Base-by-base conservation (phyloP, 1,140 invertebrate genomes). In the Steinernema feltiae region DNA sequence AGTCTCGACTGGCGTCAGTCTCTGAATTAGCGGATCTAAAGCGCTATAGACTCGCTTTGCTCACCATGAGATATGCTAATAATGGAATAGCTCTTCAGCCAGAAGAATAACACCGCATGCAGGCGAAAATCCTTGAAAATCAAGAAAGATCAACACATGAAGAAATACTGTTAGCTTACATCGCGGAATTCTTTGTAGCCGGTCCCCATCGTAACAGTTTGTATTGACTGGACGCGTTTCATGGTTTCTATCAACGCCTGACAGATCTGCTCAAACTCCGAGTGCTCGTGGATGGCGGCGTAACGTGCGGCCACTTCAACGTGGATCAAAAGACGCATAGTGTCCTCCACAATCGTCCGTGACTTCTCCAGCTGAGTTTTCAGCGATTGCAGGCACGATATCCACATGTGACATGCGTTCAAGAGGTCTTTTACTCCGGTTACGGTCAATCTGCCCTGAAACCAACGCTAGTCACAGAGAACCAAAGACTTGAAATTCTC, bases 311-410 rank as follows among this genome's bases (percentile, higher is more conserved):
- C 53, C 53, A 63, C 53, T 27, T 63, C 53, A 3, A 63, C 53
- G 53, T 63, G 53, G 24, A 63, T 63, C 53, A 63, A 21, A 63
- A 63, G 53, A 27, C 53, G 53, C 53, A 63, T 27, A 3, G 53
- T n/a, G 12, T 63, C 53, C 24, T 63, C 53, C 3, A 63, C 15
- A 27, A 63, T 63, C 12, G 24, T 27, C 24, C 12, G 7, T 15
- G 15, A 63, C 12, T 7, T 3, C 3, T 63, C 53, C 3, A 3
- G 53, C 24, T 63, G 15, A 3, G 53, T 21, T 27, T 63, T 63
- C 12, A n/a, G 53, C 7, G 15, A 15, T 27, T 12, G 3, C 12
- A 63, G 53, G 24, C 15, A 17, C 7, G 53, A 15, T 7, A 63
- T 63, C 53, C 53, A 63, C 53, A 63, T 63, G 53, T 63, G 15